Conservation (phyloP, 1,140 invertebrate species). For the Achatina immaculata region DNA sequence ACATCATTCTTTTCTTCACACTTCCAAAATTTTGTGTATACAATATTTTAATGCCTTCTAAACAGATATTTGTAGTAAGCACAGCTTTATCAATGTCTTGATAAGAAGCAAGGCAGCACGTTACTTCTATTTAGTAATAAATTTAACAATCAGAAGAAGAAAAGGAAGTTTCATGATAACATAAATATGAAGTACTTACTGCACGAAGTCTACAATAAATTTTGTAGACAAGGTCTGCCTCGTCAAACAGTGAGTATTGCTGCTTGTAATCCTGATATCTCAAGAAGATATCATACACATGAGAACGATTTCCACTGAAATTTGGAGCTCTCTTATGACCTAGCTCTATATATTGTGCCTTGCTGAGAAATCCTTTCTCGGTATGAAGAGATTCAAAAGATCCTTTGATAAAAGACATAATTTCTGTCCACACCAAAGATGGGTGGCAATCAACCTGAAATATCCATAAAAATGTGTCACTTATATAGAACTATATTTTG, state of each 20-base stretch:
- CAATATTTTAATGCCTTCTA: too few species aligned
- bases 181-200: too few species aligned
- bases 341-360: conserved; percentile 54
- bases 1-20: too few species aligned
- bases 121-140: too few species aligned
- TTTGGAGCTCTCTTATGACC: conserved; percentile 63
- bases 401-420: conserved; percentile 65
- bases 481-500: too few species aligned
- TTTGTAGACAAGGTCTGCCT: conserved; percentile 57
- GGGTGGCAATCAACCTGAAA: conserved; percentile 54
- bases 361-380: conserved; percentile 47
- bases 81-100: too few species aligned
- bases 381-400: conserved; percentile 58
- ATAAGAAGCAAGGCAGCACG: too few species aligned
- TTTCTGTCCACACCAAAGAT: conserved; percentile 62
- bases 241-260: conserved; percentile 59
- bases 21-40: too few species aligned
- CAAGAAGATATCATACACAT: conserved; percentile 54
- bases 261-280: conserved; percentile 51
- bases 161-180: too few species aligned
- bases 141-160: too few species aligned
- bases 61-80: too few species aligned
- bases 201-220: conserved; percentile 45
- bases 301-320: conserved; percentile 52
- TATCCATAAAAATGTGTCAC: not conserved